Evolutionary conservation across 2,888 invertebrate genomes (phyloP).

Genomic region (Gymnocheta viridis): DNA sequence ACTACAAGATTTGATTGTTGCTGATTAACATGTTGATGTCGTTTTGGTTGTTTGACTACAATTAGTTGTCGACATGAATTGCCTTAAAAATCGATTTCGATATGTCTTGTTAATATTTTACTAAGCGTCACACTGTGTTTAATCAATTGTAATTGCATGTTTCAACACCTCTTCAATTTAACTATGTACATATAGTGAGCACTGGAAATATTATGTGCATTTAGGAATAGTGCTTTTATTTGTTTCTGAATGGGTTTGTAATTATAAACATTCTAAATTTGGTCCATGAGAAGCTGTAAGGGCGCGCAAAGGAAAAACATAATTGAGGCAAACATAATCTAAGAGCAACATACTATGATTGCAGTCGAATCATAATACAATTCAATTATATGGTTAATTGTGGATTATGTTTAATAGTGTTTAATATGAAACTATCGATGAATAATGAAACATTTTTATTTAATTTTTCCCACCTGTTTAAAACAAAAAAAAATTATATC

Average conservation of each 20-base stretch:
- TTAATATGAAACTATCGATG: too few relatives aligned
- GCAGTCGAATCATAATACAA: too few relatives aligned
- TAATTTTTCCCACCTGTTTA: too few relatives aligned
- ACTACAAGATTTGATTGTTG: constrained; percentile 33
- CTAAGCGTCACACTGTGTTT: background rate
- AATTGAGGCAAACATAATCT: too few relatives aligned
- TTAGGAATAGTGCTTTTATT: background rate
- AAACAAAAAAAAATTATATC: too few relatives aligned
- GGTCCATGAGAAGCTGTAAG: background rate
- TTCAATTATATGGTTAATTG: too few relatives aligned
- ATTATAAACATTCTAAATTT: background rate
- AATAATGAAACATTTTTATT: too few relatives aligned
- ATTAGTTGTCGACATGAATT: constrained; percentile 41
- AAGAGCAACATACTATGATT: too few relatives aligned
- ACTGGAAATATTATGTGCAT: background rate
- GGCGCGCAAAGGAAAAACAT: too few relatives aligned
- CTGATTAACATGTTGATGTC: constrained; percentile 36
- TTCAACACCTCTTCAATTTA: constrained; percentile 43
- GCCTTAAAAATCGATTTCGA: constrained; percentile 47
- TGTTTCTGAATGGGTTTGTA: background rate
- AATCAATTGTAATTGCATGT: constrained; percentile 35
- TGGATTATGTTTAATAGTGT: too few relatives aligned
- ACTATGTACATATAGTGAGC: background rate
- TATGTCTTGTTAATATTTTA: constrained; percentile 22
- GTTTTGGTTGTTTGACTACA: constrained; percentile 13